Evolutionary conservation across 2,113 vertebrate species (phyloP).

Genomic region (Pardalotus punctatus): DNA sequence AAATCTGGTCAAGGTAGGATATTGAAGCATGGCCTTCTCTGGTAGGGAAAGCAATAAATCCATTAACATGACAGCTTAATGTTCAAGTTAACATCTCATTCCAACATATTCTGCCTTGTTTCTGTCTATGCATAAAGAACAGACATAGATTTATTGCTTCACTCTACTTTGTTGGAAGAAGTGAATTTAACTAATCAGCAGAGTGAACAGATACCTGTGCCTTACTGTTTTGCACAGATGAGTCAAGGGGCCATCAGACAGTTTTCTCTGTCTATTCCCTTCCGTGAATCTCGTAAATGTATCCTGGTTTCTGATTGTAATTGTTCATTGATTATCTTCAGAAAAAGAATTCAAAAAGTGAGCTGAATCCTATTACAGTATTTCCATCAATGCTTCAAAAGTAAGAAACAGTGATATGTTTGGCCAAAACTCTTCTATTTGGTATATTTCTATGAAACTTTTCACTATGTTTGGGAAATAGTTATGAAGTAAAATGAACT

Average conservation of each 20-base stretch:
- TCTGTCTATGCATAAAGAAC: conserved; percentile 15
- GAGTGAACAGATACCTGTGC: background rate
- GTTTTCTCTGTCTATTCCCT: background rate
- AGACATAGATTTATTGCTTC: background rate
- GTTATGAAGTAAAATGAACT: background rate
- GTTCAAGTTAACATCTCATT: conserved; percentile 23
- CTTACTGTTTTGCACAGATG: background rate
- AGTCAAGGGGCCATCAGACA: background rate
- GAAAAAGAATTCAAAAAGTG: background rate
- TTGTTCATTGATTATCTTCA: background rate
- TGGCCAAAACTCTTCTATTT: background rate
- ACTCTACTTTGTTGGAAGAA: background rate
- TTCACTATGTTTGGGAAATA: background rate
- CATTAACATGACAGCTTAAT: conserved; percentile 8
- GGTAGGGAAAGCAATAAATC: background rate
- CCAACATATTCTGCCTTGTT: background rate
- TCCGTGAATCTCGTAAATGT: background rate
- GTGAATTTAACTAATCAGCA: background rate
- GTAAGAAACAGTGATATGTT: background rate
- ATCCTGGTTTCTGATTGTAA: background rate
- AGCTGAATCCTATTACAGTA: background rate
- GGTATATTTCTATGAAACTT: background rate
- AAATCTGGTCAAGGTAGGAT: background rate
- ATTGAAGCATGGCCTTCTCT: background rate
- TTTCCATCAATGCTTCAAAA: background rate